Evolutionary conservation across 2,113 vertebrate genomes (phyloP).

Genomic region (Tragelaphus strepsiceros): DNA sequence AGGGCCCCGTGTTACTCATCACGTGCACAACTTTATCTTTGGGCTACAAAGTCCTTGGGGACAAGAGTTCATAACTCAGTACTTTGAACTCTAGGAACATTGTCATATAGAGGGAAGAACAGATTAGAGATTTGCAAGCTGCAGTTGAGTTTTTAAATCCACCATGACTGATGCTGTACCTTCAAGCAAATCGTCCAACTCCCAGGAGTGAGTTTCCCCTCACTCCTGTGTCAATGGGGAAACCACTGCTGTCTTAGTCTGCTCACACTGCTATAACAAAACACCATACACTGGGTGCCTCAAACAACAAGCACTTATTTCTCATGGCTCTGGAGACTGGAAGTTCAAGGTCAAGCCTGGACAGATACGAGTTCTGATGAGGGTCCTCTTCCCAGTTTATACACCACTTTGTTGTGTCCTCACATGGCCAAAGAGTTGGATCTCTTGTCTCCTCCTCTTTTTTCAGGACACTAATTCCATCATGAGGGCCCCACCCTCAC

Average conservation of each 20-base stretch:
- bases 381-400: background rate
- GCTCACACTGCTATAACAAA: background rate
- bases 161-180: background rate
- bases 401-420: background rate
- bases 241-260: background rate
- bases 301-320: background rate
- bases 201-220: background rate
- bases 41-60: background rate
- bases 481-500: background rate
- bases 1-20: background rate
- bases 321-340: background rate
- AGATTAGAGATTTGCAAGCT: background rate
- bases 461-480: background rate
- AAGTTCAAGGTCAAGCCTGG: background rate
- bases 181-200: background rate
- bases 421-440: no score
- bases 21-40: background rate
- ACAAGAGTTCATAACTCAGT: background rate
- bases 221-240: background rate
- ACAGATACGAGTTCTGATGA: background rate
- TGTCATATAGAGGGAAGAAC: background rate
- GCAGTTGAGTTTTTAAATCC: background rate
- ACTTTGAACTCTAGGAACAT: background rate
- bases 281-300: background rate
- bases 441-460: background rate